Conservation (phyloP, 2,113 vertebrate genomes). For the Osmerus mordax region DNA sequence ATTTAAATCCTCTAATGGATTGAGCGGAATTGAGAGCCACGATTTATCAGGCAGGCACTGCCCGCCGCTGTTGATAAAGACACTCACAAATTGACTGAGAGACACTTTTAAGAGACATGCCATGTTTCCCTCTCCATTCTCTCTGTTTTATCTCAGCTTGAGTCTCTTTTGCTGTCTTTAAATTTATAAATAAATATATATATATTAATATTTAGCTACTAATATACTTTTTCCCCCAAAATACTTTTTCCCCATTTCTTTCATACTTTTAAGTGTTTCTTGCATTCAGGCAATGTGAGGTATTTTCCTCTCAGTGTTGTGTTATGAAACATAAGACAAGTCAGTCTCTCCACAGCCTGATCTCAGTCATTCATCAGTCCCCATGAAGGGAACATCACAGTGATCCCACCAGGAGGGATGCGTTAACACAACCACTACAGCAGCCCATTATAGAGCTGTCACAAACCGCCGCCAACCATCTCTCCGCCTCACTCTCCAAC, state of each 20-base stretch:
- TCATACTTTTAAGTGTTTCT: not conserved
- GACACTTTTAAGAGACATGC: constrained; percentile 20
- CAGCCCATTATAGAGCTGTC: constrained; percentile 53
- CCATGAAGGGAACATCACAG: constrained; percentile 51
- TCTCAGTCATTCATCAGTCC: constrained; percentile 54
- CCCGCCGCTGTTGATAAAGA: constrained; percentile 50
- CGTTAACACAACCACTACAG: constrained; percentile 47
- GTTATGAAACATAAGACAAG: constrained; percentile 25
- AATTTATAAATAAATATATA: not conserved
- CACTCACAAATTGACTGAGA: constrained; percentile 36
- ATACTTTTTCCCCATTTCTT: not conserved
- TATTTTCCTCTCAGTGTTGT: constrained; percentile 6
- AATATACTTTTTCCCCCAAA: not conserved
- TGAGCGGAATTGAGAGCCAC: constrained; percentile 62
- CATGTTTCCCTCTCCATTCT: not conserved
- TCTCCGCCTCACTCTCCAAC: constrained; percentile 10
- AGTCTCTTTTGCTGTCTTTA: constrained; percentile 6
- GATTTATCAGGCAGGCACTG: constrained; percentile 52
- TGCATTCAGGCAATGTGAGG: not conserved
- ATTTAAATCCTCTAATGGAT: constrained; percentile 69
- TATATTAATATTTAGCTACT: not conserved
- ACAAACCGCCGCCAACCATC: constrained; percentile 23
- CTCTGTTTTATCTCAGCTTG: constrained; percentile 8
- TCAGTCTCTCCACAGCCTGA: constrained; percentile 31
- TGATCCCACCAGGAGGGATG: constrained; percentile 49